Evolutionary conservation across 1,140 invertebrate genomes (phyloP), one percentile per base, ranked within the genome.

Genomic region (Paralvinella palmiformis): DNA sequence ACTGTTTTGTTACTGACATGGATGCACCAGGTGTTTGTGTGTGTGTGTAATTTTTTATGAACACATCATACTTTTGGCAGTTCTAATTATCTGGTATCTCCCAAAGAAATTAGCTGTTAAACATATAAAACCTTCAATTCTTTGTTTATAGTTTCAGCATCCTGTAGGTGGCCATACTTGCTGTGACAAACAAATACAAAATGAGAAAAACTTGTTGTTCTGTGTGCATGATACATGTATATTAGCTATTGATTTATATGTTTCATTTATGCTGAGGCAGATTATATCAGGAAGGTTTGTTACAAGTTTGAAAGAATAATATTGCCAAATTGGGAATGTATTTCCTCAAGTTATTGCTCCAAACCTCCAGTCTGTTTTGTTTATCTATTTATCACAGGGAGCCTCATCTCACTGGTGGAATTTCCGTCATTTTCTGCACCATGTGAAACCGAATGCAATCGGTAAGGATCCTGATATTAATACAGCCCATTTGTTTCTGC

Each of bases 391-490:
- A 20, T 31, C 36, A 13, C 62, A 81, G 76, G 79, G 79, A 27
- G 75, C 74, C 5, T 78, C 75, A 29, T 63, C 73, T 22, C 63
- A 71, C 27, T 81, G 79, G 79, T 81, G 79, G 78, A 80, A 80
- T 67, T 78, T 77, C 66, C 71, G 76, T 22, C 79, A 80, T 68
- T 76, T 73, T 62, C 76, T 77, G 57, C 79, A 81, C 61, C 79
- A 81, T 66, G 76, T 74, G 0, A 81, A 80, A 60, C 78, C 79
- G n/a, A 81, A 81, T 66, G 70, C 73, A n/a, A 56, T 79, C 7
- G 66, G 66, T 3, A 76, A 75, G 33, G 79, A 81, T 56, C 79
- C 79, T 3, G 79, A 81, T 64, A 68, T 80, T n/a, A 66, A 73
- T 24, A 56, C 79, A 7, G 68, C 69, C 6, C 71, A 73, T 63